Evolutionary conservation across 2,113 vertebrate species (phyloP).

Genomic region (Camelus bactrianus): DNA sequence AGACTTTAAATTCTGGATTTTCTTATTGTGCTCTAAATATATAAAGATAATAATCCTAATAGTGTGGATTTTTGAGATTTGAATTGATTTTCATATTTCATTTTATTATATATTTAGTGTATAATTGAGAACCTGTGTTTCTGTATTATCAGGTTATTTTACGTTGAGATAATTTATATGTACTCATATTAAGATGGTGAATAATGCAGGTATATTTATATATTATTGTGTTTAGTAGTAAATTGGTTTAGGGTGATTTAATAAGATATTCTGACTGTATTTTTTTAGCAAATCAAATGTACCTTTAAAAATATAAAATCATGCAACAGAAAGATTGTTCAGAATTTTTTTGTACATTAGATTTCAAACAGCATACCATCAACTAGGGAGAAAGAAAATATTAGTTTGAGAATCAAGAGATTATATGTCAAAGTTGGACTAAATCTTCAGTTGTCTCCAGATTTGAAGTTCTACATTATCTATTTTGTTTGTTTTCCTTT

Average conservation of each 20-base stretch:
- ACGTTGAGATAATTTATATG: slow-evolving; percentile 40
- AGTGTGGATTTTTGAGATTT: slow-evolving; percentile 15
- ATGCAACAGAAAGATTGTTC: no score
- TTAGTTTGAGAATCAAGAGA: no score
- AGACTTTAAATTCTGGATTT: slow-evolving; percentile 64
- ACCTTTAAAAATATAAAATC: no score
- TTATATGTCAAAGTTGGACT: no score
- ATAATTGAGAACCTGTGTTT: slow-evolving; percentile 34
- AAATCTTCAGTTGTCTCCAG: no score
- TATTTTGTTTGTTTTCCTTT: no score
- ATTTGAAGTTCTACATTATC: no score
- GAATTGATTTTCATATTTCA: slow-evolving; percentile 44
- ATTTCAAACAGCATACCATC: no score
- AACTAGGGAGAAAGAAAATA: no score
- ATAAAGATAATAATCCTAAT: slow-evolving; percentile 23
- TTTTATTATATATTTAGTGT: slow-evolving; percentile 4
- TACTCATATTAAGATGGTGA: slow-evolving; percentile 30
- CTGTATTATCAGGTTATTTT: slow-evolving; percentile 47
- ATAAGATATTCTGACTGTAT: slow-evolving; percentile 36
- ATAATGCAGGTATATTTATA: not conserved
- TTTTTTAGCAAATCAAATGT: not conserved
- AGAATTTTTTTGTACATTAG: no score
- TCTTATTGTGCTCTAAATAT: not conserved
- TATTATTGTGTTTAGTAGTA: slow-evolving; percentile 38
- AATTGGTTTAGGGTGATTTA: slow-evolving; percentile 12